A percentile compares a stretch with the other conserved stretches of the same genome.
These are phyloP conservation scores for Seriola quinqueradiata DNA, from an alignment of 2,113 vertebrate species.

Conservation along the genomic window DNA sequence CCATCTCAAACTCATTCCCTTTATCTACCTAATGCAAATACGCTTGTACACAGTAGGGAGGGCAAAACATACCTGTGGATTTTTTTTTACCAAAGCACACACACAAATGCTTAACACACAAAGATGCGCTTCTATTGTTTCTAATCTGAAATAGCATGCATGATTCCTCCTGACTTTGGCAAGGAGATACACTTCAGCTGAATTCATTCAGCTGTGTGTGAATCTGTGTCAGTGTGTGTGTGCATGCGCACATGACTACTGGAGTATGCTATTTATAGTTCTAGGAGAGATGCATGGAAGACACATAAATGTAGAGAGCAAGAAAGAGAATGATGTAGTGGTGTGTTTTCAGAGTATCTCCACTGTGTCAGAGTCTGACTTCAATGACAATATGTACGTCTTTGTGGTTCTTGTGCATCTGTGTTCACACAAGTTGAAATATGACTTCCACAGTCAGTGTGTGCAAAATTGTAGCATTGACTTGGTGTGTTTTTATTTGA, in stretches of 20 bases:
- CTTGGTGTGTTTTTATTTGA: conserved; percentile 26
- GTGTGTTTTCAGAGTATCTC: conserved; percentile 22
- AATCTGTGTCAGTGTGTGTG: conserved; percentile 30
- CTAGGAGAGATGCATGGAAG: conserved; percentile 16
- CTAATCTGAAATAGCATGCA: conserved; percentile 60
- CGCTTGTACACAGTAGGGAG: conserved; percentile 37
- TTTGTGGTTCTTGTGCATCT: conserved; percentile 11
- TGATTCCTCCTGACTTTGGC: conserved; percentile 70
- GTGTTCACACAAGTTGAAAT: conserved; percentile 33
- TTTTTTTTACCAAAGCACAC: conserved; percentile 26
- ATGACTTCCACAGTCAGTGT: conserved; percentile 4
- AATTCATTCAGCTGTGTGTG: conserved; percentile 56
- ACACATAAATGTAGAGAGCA: conserved; percentile 30
- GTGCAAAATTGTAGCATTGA: conserved; percentile 11
- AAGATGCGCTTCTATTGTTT: conserved; percentile 53
- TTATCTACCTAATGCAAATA: conserved; percentile 78
- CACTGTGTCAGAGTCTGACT: conserved; percentile 31
- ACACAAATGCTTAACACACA: conserved; percentile 37
- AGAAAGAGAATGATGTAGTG: conserved; percentile 15
- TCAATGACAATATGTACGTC: conserved; percentile 13
- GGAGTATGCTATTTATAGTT: conserved; percentile 60
- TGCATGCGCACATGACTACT: neutral
- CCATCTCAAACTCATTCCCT: conserved; percentile 76
- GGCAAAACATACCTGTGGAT: conserved; percentile 47
- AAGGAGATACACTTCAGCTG: conserved; percentile 55